Evolutionary conservation across 2,888 invertebrate genomes (phyloP).

Genomic region (Epistrophe grossulariae): DNA sequence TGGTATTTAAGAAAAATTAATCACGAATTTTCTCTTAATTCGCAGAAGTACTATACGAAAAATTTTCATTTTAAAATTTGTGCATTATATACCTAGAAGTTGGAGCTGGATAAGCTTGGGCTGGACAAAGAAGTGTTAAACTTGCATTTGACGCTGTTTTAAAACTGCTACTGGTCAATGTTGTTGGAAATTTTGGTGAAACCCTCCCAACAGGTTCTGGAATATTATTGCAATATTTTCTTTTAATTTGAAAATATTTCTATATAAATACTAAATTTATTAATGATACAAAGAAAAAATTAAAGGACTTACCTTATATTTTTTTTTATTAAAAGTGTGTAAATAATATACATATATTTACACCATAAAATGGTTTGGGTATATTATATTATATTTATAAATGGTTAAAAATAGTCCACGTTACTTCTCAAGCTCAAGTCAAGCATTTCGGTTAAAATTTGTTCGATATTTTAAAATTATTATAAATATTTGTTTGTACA

Average conservation of each 20-base stretch:
- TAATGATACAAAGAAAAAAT: slow-evolving; percentile 30
- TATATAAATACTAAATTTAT: slow-evolving; percentile 32
- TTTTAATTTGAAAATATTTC: slow-evolving; percentile 25
- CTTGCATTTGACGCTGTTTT: slow-evolving; percentile 85
- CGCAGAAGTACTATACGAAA: too few relatives aligned
- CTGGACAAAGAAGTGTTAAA: slow-evolving; percentile 87
- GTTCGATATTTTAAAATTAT: slow-evolving; percentile 8
- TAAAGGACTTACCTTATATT: slow-evolving; percentile 64
- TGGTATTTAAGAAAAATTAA: too few relatives aligned
- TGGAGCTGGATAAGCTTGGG: slow-evolving; percentile 89
- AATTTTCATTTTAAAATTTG: too few relatives aligned
- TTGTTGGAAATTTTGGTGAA: slow-evolving; percentile 88
- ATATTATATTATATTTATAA: not conserved
- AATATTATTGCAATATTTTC: slow-evolving; percentile 67
- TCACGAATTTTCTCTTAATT: too few relatives aligned
- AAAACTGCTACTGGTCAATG: slow-evolving; percentile 87
- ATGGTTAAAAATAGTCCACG: slow-evolving; percentile 39
- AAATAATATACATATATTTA: slow-evolving; percentile 30
- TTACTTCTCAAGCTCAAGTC: slow-evolving; percentile 81
- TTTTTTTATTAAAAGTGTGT: not conserved
- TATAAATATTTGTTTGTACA: slow-evolving; percentile 18
- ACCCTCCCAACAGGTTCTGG: slow-evolving; percentile 90
- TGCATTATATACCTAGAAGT: slow-evolving; percentile 85
- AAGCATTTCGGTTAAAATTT: slow-evolving; percentile 78
- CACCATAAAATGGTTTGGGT: slow-evolving; percentile 1